These are phyloP conservation scores for Caenorhabditis sp. DNA, from an alignment of 2,888 invertebrate genomes.

Conservation along the genomic window DNA sequence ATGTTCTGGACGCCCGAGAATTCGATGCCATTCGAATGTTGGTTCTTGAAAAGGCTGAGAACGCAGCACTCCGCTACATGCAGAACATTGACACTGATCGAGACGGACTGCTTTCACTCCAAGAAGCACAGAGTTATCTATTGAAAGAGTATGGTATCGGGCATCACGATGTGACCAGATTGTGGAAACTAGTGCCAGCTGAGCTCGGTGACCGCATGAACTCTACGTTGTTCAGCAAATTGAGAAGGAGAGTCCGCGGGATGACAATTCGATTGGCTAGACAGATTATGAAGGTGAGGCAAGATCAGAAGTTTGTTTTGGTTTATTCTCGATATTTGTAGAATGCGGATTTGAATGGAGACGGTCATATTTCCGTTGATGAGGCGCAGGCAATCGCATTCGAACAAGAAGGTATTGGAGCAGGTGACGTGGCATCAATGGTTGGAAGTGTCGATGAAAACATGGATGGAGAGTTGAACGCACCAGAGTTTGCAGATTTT, in stretches of 20 bases:
- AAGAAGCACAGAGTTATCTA: constrained; percentile 80
- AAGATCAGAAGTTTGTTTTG: background rate
- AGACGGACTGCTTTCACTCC: constrained; percentile 76
- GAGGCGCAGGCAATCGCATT: constrained; percentile 81
- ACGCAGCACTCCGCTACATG: constrained; percentile 79
- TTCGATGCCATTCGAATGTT: constrained; percentile 80
- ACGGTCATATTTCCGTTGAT: constrained; percentile 81
- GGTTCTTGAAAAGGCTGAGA: constrained; percentile 81
- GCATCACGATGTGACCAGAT: constrained; percentile 79
- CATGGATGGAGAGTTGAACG: constrained; percentile 80
- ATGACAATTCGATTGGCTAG: constrained; percentile 82
- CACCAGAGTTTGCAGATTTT: constrained; percentile 82
- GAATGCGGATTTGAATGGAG: constrained; percentile 78
- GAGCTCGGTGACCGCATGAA: constrained; percentile 75
- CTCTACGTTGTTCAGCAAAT: constrained; percentile 76
- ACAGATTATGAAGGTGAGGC: constrained; percentile 81
- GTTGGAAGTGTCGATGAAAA: constrained; percentile 78
- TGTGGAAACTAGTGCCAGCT: constrained; percentile 80
- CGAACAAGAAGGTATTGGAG: constrained; percentile 78
- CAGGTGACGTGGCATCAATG: constrained; percentile 80
- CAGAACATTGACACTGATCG: constrained; percentile 79
- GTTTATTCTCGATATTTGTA: background rate
- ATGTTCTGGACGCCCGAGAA: constrained; percentile 68
- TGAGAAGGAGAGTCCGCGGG: constrained; percentile 79
- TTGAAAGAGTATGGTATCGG: constrained; percentile 82